phyloP scores from a whole-genome alignment of 2,113 vertebrate genomes.

The Cephalopholis sonnerati region DNA sequence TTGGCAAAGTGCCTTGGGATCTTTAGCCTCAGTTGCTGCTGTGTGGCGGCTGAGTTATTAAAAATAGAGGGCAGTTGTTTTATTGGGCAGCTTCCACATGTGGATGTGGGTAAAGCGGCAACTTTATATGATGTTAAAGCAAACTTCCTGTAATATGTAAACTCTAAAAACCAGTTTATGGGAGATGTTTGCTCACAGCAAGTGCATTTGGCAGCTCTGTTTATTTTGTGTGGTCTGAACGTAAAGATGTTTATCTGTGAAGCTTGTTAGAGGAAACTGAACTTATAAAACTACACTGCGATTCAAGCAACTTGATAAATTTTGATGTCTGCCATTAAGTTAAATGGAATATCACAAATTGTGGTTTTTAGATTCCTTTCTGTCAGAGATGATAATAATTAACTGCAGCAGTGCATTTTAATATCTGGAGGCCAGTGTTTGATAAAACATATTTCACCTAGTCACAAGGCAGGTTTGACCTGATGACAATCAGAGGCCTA shows the following conservation, averaged over 20 bases:
- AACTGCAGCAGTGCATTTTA: neutral
- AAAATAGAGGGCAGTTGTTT: constrained; percentile 16
- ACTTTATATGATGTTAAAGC: neutral
- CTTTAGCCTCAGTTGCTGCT: neutral
- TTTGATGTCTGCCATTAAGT: neutral
- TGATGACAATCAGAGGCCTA: neutral
- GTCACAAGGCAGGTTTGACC: neutral
- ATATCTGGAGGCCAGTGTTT: neutral
- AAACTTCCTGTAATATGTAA: constrained; percentile 8
- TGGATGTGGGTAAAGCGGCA: neutral
- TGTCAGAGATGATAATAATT: neutral
- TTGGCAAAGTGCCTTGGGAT: constrained; percentile 15
- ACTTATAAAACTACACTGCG: neutral
- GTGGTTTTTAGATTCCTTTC: neutral
- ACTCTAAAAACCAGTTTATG: neutral
- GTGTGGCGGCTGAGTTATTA: constrained; percentile 1
- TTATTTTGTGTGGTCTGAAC: constrained; percentile 7
- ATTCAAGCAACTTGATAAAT: neutral
- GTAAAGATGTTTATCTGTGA: constrained; percentile 5
- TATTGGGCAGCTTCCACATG: neutral
- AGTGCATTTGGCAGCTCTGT: neutral
- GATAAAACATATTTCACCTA: neutral
- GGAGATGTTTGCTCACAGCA: neutral
- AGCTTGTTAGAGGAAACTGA: constrained; percentile 17
- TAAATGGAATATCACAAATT: neutral